A percentile compares a stretch with the other conserved stretches of the same genome.
Conservation (phyloP, 2,797 vertebrate genomes). For the Hoplostethus mediterraneus region DNA sequence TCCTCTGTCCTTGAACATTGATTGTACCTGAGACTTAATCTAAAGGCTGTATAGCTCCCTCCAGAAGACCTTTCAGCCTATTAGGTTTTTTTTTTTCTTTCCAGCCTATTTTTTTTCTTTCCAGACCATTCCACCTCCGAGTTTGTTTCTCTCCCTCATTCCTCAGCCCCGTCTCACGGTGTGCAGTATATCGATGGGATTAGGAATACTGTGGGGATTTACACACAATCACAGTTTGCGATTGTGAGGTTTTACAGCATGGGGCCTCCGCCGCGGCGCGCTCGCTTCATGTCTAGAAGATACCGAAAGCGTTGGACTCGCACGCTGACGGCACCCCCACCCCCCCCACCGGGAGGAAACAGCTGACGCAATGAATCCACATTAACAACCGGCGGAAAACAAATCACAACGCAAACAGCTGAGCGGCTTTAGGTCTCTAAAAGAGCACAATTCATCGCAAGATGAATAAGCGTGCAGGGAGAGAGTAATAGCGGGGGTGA, state of each 20-base stretch:
- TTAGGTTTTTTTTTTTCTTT: slow-evolving; percentile 60
- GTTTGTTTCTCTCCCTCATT: slow-evolving; percentile 47
- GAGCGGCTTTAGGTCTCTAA: background rate
- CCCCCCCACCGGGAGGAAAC: background rate
- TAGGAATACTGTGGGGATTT: slow-evolving; percentile 25
- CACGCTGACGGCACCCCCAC: background rate
- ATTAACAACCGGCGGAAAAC: slow-evolving; percentile 10
- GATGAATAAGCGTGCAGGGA: slow-evolving; percentile 12
- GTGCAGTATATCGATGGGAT: slow-evolving; percentile 32
- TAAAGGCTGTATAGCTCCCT: slow-evolving; percentile 66
- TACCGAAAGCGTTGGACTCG: slow-evolving; percentile 17
- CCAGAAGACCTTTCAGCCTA: slow-evolving; percentile 75
- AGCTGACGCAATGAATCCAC: background rate
- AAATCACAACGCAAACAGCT: background rate
- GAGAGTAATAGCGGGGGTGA: slow-evolving; percentile 19
- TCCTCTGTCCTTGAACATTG: slow-evolving; percentile 75
- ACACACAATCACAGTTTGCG: slow-evolving; percentile 6
- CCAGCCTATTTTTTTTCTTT: background rate
- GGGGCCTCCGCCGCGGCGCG: background rate
- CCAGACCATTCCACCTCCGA: slow-evolving; percentile 46
- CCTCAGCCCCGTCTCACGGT: slow-evolving; percentile 4
- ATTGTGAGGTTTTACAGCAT: slow-evolving; percentile 27
- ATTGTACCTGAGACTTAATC: slow-evolving; percentile 69
- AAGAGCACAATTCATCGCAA: slow-evolving; percentile 4
- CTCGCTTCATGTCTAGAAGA: background rate